phyloP scores from a whole-genome alignment of 2,113 vertebrate genomes.

The Panurus biarmicus region DNA sequence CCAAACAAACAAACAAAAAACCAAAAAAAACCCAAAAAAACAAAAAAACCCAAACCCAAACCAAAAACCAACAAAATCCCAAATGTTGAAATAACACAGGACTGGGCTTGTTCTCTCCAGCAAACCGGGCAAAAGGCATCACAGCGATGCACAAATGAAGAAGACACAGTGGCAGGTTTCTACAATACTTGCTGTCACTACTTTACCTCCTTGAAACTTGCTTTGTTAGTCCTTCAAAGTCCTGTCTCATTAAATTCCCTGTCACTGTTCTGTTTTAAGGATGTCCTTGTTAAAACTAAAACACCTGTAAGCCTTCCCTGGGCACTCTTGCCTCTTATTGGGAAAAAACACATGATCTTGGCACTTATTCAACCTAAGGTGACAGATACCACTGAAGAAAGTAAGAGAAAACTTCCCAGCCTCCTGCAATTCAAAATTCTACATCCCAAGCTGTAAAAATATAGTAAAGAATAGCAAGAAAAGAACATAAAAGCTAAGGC shows the following conservation, averaged over 20 bases:
- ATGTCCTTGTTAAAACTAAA: conserved; percentile 40
- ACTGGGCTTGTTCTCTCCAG: neutral
- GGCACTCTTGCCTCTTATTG: neutral
- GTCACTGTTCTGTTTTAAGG: conserved; percentile 22
- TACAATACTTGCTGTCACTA: neutral
- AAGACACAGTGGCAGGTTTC: neutral
- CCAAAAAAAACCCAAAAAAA: neutral
- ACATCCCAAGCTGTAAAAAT: neutral
- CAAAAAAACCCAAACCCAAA: too few relatives aligned
- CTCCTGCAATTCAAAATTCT: neutral
- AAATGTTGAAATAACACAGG: neutral
- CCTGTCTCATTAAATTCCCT: conserved; percentile 16
- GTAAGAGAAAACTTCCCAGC: neutral
- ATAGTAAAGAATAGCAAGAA: neutral
- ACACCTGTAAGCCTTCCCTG: conserved; percentile 45
- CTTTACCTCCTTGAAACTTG: conserved; percentile 15
- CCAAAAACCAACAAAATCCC: neutral
- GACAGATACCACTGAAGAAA: neutral
- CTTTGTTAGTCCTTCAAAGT: conserved; percentile 23
- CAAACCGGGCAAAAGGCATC: neutral
- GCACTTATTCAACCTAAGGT: neutral
- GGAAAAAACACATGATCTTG: neutral
- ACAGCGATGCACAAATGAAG: neutral
- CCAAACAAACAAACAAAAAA: neutral
- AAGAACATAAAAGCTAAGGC: conserved; percentile 5